These are phyloP conservation scores for Corella eumyota DNA, from an alignment of 23 tunicate genomes.

Conservation along the genomic window DNA sequence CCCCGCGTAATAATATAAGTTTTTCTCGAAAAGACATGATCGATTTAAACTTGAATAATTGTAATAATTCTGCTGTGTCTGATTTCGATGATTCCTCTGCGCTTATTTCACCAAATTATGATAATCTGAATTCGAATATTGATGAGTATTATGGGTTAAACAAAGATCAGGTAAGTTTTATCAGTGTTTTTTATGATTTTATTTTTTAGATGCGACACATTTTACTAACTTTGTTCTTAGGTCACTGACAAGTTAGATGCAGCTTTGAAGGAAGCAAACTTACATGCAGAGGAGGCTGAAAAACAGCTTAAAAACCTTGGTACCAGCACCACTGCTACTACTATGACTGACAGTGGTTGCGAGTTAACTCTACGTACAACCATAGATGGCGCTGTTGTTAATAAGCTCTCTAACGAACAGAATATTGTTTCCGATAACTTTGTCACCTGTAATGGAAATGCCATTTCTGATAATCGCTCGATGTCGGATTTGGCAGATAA, in stretches of 20 bases:
- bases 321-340: too few species aligned
- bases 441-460: background rate
- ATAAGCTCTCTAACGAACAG: background rate
- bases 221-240: constrained; percentile 1
- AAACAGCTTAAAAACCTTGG: too few species aligned
- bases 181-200: background rate
- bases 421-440: background rate
- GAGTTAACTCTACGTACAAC: constrained; percentile 12
- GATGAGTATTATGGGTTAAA: too few species aligned
- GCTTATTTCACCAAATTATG: too few species aligned
- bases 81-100: too few species aligned
- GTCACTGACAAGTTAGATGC: constrained; percentile 22
- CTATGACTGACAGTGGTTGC: constrained; percentile 47
- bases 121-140: too few species aligned
- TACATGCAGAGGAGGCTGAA: constrained; percentile 19
- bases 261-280: constrained; percentile 20
- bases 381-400: too few species aligned
- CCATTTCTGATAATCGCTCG: background rate
- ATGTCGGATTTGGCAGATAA: too few species aligned
- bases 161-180: too few species aligned
- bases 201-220: background rate
- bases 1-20: background rate
- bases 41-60: constrained; percentile 1
- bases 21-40: too few species aligned
- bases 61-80: too few species aligned